Conservation (phyloP, 2,797 vertebrate species). For the Notolepis coatsorum region DNA sequence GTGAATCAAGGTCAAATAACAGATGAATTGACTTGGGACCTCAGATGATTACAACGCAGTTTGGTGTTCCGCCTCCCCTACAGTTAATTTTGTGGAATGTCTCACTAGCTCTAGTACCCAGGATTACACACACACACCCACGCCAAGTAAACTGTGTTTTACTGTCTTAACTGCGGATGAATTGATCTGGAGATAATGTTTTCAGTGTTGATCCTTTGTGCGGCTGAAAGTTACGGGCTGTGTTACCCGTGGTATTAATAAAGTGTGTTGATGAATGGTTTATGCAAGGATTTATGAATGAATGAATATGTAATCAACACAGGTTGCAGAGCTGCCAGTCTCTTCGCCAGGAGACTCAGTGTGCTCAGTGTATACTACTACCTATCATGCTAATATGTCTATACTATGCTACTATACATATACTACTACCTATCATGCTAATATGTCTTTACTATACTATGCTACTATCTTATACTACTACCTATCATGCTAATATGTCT, state of each 20-base stretch:
- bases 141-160: neutral
- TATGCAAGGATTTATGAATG: neutral
- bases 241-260: slow-evolving; percentile 1
- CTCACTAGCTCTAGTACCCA: neutral
- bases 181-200: neutral
- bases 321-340: slow-evolving; percentile 8
- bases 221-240: neutral
- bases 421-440: too few relatives aligned
- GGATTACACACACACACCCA: slow-evolving; percentile 17
- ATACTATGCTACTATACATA: too few relatives aligned
- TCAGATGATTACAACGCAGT: slow-evolving; percentile 60
- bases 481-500: too few relatives aligned
- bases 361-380: too few relatives aligned
- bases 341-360: slow-evolving; percentile 12
- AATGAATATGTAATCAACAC: neutral
- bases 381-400: too few relatives aligned
- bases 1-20: slow-evolving; percentile 68
- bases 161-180: too few relatives aligned
- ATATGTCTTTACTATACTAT: too few relatives aligned
- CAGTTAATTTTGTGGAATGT: slow-evolving; percentile 26
- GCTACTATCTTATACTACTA: too few relatives aligned
- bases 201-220: neutral
- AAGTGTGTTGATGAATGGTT: neutral
- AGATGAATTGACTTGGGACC: slow-evolving; percentile 41
- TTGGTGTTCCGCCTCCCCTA: slow-evolving; percentile 3